Conservation (phyloP, 2,888 invertebrate species). For the Hydrotaea diabolus region DNA sequence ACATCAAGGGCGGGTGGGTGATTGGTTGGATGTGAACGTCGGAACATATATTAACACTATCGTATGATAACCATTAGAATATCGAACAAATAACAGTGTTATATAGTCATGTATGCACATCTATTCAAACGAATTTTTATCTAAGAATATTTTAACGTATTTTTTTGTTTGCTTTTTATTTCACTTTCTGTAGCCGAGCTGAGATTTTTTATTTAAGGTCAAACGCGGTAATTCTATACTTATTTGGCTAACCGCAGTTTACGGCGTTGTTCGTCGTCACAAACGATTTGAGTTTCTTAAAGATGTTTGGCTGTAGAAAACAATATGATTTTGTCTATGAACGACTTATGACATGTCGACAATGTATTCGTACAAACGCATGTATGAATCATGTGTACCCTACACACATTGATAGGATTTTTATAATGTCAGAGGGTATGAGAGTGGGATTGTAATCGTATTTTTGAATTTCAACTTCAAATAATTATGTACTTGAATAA, state of each 20-base stretch:
- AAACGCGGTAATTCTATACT: background rate
- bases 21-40: no score
- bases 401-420: no score
- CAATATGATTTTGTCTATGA: background rate
- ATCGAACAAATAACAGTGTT: background rate
- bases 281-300: background rate
- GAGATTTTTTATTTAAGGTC: background rate
- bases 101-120: background rate
- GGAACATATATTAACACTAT: background rate
- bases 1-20: no score
- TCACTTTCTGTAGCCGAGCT: slow-evolving; percentile 1
- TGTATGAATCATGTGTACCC: no score
- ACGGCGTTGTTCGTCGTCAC: slow-evolving; percentile 6
- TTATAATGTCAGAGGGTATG: no score
- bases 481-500: no score
- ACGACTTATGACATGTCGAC: background rate
- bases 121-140: background rate
- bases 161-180: background rate
- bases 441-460: no score
- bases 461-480: no score
- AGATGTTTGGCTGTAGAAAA: background rate
- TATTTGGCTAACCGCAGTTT: background rate
- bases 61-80: background rate
- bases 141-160: background rate
- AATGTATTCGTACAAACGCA: background rate